A percentile compares a stretch with the other conserved stretches of the same genome.
Conservation (phyloP, 92 coral and sea anemone species). For the Parazoanthus atlanticus region DNA sequence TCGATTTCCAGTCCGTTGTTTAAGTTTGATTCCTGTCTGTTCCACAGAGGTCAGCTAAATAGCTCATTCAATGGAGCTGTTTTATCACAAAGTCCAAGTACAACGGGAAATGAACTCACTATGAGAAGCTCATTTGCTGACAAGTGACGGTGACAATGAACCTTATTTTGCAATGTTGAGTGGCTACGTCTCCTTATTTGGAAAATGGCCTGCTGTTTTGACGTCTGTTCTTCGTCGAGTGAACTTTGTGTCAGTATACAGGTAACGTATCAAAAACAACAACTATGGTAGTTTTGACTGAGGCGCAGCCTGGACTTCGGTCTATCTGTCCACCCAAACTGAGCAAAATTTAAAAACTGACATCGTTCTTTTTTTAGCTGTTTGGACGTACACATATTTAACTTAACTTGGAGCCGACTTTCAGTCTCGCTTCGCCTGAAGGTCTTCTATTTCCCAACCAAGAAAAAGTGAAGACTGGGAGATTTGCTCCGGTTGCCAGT, state of each 20-base stretch:
- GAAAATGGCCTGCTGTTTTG: neutral
- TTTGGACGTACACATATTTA: too few species aligned
- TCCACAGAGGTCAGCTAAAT: constrained; percentile 17
- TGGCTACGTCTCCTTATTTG: constrained; percentile 18
- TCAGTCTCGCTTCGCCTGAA: too few species aligned
- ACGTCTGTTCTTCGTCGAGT: neutral
- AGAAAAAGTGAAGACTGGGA: too few species aligned
- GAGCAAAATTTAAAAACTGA: too few species aligned
- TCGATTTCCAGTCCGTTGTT: neutral
- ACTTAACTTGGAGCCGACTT: too few species aligned
- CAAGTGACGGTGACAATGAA: neutral
- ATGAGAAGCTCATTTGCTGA: neutral
- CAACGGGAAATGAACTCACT: constrained; percentile 22
- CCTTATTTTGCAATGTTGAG: constrained; percentile 23
- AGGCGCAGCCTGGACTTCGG: neutral
- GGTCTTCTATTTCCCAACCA: too few species aligned
- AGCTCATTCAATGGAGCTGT: neutral
- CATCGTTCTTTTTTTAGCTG: neutral
- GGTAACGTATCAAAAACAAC: neutral
- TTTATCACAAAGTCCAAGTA: constrained; percentile 29
- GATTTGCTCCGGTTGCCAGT: too few species aligned
- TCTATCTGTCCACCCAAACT: neutral
- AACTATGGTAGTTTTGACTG: neutral
- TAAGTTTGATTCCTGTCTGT: neutral
- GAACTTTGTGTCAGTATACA: neutral